Evolutionary conservation across 2,113 vertebrate species (phyloP).

Genomic region (Vireo altiloquus): DNA sequence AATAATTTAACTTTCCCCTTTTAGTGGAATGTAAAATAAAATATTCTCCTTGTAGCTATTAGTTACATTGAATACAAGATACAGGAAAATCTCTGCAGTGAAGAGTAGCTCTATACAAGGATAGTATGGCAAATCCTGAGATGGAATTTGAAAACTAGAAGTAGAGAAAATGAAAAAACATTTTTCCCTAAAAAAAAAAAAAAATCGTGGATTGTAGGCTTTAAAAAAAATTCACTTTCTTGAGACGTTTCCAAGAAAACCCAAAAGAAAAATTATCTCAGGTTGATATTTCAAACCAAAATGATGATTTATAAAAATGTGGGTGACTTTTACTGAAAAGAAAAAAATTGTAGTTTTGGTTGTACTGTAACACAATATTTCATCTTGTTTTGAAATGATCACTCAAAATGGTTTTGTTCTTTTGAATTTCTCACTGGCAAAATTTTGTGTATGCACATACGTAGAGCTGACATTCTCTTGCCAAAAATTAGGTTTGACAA

Average conservation of each 20-base stretch:
- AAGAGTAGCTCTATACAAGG: not conserved
- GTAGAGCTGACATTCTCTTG: not conserved
- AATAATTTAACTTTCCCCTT: not conserved
- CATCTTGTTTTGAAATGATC: slow-evolving; percentile 21
- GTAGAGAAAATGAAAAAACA: not conserved
- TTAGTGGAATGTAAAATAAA: not conserved
- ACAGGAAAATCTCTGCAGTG: not conserved
- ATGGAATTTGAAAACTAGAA: not conserved
- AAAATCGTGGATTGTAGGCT: not conserved
- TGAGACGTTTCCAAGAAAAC: not conserved
- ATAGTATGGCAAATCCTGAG: not conserved
- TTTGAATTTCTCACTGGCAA: not conserved
- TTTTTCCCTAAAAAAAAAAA: too few species aligned
- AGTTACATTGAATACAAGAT: not conserved
- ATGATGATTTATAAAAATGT: not conserved
- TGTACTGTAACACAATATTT: not conserved
- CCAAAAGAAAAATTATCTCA: not conserved
- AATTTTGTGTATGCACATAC: not conserved
- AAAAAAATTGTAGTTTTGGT: not conserved
- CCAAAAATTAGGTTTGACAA: slow-evolving; percentile 21
- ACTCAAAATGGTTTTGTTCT: not conserved
- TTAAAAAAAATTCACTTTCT: not conserved
- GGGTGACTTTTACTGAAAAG: not conserved
- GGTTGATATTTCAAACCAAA: slow-evolving; percentile 3
- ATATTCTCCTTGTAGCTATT: not conserved